Conservation (phyloP, 2,888 invertebrate species). For the Aphodius granarius region DNA sequence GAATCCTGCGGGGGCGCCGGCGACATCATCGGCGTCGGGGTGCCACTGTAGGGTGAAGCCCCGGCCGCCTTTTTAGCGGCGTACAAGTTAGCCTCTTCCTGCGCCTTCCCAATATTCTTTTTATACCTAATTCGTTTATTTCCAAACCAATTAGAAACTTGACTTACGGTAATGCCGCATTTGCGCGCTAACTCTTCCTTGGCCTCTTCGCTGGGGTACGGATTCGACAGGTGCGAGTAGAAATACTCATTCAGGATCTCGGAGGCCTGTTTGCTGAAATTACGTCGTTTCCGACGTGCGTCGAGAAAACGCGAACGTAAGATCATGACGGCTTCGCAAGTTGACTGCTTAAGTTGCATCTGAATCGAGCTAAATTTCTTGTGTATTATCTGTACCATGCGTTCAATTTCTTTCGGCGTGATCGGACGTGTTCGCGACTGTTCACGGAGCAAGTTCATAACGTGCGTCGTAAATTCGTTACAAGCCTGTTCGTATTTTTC, state of each 20-base stretch:
- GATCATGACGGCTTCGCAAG: constrained; percentile 99
- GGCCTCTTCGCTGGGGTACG: constrained; percentile 99
- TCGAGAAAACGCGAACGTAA: constrained; percentile 83
- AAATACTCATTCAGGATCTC: constrained; percentile 99
- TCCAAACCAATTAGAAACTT: constrained; percentile 99
- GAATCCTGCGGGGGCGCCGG: constrained; percentile 91
- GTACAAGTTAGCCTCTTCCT: constrained; percentile 98
- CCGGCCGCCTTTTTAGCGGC: constrained; percentile 97
- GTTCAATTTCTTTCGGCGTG: constrained; percentile 98
- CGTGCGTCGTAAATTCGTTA: constrained; percentile 99
- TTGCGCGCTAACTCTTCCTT: constrained; percentile 99
- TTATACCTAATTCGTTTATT: constrained; percentile 99
- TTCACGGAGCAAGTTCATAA: constrained; percentile 95
- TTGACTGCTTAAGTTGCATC: constrained; percentile 99
- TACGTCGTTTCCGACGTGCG: constrained; percentile 88
- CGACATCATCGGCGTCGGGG: constrained; percentile 94
- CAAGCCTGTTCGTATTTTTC: constrained; percentile 99
- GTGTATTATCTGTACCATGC: constrained; percentile 98
- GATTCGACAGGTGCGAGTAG: constrained; percentile 99
- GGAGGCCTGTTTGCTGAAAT: constrained; percentile 99
- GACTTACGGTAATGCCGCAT: constrained; percentile 93
- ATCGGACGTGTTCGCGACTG: constrained; percentile 97
- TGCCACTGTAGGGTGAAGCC: constrained; percentile 74
- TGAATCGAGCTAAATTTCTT: constrained; percentile 97
- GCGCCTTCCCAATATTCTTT: constrained; percentile 99